Evolutionary conservation across 2,888 invertebrate species (phyloP).

Genomic region (Tetranychus piercei): DNA sequence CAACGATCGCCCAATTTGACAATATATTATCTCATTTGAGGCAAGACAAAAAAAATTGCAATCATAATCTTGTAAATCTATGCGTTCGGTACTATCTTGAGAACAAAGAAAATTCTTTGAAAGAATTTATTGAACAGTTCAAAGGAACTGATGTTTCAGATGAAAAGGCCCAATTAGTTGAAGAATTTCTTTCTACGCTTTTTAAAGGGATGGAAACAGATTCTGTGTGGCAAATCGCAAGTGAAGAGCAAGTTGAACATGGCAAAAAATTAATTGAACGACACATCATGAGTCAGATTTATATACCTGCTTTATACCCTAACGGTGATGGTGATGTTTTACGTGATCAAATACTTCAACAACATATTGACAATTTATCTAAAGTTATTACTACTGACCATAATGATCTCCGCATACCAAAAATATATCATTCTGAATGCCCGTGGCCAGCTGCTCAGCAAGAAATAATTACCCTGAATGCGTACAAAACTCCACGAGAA

Average conservation of each 20-base stretch:
- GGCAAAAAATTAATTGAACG: slow-evolving; percentile 69
- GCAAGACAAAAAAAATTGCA: slow-evolving; percentile 44
- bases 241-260: slow-evolving; percentile 49
- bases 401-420: slow-evolving; percentile 59
- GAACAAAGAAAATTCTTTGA: slow-evolving; percentile 50
- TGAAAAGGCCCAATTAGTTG: slow-evolving; percentile 69
- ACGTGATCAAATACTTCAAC: slow-evolving; percentile 70
- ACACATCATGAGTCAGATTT: slow-evolving; percentile 72
- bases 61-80: slow-evolving; percentile 50
- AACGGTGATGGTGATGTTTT: slow-evolving; percentile 88
- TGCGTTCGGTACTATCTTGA: slow-evolving; percentile 64
- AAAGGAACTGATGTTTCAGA: slow-evolving; percentile 59
- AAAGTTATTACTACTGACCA: slow-evolving; percentile 56
- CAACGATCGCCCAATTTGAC: slow-evolving; percentile 51
- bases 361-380: slow-evolving; percentile 67
- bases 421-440: slow-evolving; percentile 66
- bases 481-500: slow-evolving; percentile 72
- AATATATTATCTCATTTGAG: slow-evolving; percentile 37
- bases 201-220: slow-evolving; percentile 46
- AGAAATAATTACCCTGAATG: slow-evolving; percentile 66
- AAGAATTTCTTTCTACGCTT: slow-evolving; percentile 47
- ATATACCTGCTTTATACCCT: slow-evolving; percentile 80
- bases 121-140: slow-evolving; percentile 60
- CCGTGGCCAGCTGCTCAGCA: slow-evolving; percentile 90
- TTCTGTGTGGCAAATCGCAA: slow-evolving; percentile 55